Base-by-base conservation (phyloP, 2,888 invertebrate genomes). In the Apocheima hispidaria region DNA sequence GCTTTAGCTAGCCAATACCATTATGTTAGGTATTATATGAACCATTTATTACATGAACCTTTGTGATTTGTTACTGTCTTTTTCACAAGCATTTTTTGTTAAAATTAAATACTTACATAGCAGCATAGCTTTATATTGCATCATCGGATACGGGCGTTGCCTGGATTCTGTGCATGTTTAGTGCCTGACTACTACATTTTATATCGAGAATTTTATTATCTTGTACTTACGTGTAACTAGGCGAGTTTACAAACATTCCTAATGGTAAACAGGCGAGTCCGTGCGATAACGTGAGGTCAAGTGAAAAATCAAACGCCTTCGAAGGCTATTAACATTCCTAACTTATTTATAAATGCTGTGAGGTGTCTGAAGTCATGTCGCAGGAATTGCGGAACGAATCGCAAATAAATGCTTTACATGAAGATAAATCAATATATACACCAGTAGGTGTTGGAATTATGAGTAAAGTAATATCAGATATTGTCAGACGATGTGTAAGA, bases 161-260 rank as follows among this genome's bases (percentile, higher is more conserved):
- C 75, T 77, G 76, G 72, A 79, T 78, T 78, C 77, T 74, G 74
- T 71, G 72, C 72, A 74, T 77, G 71, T 71, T 73, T 72, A 73
- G 68, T 68, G 58, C 68, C 74, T 66, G 63, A 68, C 69, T 77
- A 71, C 73, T 73, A 74, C 68, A 65, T 68, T 73, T 73, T 77
- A 74, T 84, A 81, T 80, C 78, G 72, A 77, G 74, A 82, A 78
- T 82, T 83, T 82, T 82, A 83, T 82, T 79, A 82, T 83, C 81
- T 76, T 69, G 65, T 70, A 66, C 70, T 65, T 64, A 66, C 70
- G 65, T 64, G 70, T 71, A 74, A 72, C 28, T 43, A 54, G 55
- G 44, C 56, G 52, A 46, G 51, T 50, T 70, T 73, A 74, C 69
- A 74, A 73, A 70, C 75, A 75, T 79, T 79, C 72, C 74, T 72